Percentiles rank a stretch among this genome's conserved stretches.
Conservation (phyloP, 1,140 invertebrate genomes). For the Neuroterus valhalla region DNA sequence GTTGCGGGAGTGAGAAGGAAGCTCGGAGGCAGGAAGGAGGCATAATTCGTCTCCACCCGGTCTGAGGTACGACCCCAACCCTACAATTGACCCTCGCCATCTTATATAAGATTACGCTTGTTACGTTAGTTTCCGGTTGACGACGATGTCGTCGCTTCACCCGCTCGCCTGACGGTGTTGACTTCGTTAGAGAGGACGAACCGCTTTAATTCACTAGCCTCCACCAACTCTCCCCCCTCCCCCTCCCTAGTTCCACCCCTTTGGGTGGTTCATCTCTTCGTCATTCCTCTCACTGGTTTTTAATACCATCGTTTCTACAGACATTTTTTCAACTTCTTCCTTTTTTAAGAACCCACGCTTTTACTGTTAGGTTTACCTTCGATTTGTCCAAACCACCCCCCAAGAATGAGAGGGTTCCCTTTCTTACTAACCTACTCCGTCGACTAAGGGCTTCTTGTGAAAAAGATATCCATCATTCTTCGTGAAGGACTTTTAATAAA, state of each 20-base stretch:
- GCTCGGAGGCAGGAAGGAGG: conserved; percentile 50
- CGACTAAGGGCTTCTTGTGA: conserved; percentile 19
- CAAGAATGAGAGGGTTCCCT: background rate
- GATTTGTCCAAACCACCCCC: conserved; percentile 33
- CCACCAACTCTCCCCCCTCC: conserved; percentile 37
- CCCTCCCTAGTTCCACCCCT: conserved; percentile 31
- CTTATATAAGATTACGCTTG: conserved; percentile 72
- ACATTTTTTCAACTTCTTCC: conserved; percentile 31
- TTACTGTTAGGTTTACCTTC: conserved; percentile 23
- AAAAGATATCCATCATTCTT: conserved; percentile 61
- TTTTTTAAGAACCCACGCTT: background rate
- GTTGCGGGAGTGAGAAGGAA: conserved; percentile 46
- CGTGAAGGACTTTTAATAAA: conserved; percentile 66
- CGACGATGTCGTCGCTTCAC: conserved; percentile 41
- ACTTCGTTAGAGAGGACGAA: conserved; percentile 70
- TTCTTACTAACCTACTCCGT: background rate
- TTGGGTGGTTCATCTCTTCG: conserved; percentile 37
- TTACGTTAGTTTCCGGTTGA: conserved; percentile 66
- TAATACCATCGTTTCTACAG: background rate
- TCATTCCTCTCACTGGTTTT: conserved; percentile 7
- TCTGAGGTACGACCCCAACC: conserved; percentile 37
- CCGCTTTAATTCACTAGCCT: conserved; percentile 67
- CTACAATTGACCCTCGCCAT: conserved; percentile 65
- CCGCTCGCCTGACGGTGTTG: conserved; percentile 57
- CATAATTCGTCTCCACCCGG: conserved; percentile 43